phyloP scores from a whole-genome alignment of 1,140 invertebrate species.

The Eulimnadia texana region DNA sequence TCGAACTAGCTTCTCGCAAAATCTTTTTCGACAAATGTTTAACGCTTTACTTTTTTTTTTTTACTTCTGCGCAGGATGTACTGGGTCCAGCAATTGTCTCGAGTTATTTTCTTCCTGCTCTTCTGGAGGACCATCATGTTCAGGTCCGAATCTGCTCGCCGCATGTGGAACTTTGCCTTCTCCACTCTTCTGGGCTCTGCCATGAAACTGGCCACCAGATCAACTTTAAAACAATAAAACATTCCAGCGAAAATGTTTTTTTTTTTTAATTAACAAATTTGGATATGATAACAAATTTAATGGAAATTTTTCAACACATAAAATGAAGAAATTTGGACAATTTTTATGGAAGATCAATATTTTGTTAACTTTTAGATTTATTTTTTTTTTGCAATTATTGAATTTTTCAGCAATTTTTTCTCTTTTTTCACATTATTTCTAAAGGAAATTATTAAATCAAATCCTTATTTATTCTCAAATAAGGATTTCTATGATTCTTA shows the following conservation, averaged over 20 bases:
- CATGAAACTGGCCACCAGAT: neutral
- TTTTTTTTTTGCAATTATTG: neutral
- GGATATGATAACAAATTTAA: no score
- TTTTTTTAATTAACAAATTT: no score
- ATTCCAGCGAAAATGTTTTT: neutral
- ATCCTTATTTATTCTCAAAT: no score
- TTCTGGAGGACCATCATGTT: slow-evolving; percentile 58
- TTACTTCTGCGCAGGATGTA: slow-evolving; percentile 44
- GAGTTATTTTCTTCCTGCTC: slow-evolving; percentile 51
- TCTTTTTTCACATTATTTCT: neutral
- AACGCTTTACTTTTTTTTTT: no score
- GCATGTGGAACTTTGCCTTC: slow-evolving; percentile 36
- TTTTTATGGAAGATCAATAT: no score
- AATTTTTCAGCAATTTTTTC: neutral
- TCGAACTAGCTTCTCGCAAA: no score
- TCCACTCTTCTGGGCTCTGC: slow-evolving; percentile 30
- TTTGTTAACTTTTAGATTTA: neutral
- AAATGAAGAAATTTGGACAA: no score
- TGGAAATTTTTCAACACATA: no score
- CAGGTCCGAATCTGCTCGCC: slow-evolving; percentile 37
- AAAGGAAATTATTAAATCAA: no score
- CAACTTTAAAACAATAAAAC: neutral
- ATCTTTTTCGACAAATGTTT: no score
- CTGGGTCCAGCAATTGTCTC: slow-evolving; percentile 56
- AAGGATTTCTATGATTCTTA: no score